Evolutionary conservation across 2,113 vertebrate genomes (phyloP).

Genomic region (Otus sunia): DNA sequence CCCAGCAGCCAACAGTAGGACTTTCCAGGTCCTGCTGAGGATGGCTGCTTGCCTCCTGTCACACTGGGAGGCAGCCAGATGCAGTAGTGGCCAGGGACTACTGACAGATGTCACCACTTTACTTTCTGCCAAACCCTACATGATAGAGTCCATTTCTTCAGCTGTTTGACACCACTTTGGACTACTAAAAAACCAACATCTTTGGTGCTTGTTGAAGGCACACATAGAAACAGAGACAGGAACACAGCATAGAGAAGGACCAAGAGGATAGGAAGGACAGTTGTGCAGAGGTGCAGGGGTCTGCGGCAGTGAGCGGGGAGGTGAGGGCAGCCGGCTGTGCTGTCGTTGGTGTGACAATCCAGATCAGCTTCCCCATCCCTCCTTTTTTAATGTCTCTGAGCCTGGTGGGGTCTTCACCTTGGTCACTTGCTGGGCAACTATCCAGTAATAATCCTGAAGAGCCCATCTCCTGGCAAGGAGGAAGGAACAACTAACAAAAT

Average conservation of each 20-base stretch:
- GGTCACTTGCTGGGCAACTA: background rate
- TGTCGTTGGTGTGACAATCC: background rate
- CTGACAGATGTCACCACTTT: background rate
- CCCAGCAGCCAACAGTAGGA: background rate
- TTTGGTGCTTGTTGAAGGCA: background rate
- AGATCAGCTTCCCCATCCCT: background rate
- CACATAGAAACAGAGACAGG: background rate
- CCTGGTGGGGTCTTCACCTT: background rate
- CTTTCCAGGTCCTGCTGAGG: background rate
- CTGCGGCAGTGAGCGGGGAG: background rate
- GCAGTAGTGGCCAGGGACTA: background rate
- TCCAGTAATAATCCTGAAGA: background rate
- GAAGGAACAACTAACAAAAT: background rate
- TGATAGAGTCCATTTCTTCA: background rate
- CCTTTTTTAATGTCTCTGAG: background rate
- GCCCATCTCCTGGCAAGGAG: background rate
- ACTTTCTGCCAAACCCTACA: background rate
- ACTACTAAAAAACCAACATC: background rate
- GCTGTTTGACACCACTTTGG: background rate
- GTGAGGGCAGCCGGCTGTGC: rapidly evolving
- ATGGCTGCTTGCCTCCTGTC: background rate
- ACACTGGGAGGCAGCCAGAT: background rate
- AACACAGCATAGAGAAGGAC: background rate
- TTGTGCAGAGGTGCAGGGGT: background rate
- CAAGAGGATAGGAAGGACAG: background rate